Percentiles rank a stretch among this genome's conserved stretches.
These are phyloP conservation scores for Sebastes trivittatus DNA, from an alignment of 2,797 vertebrate genomes.

Conservation along the genomic window DNA sequence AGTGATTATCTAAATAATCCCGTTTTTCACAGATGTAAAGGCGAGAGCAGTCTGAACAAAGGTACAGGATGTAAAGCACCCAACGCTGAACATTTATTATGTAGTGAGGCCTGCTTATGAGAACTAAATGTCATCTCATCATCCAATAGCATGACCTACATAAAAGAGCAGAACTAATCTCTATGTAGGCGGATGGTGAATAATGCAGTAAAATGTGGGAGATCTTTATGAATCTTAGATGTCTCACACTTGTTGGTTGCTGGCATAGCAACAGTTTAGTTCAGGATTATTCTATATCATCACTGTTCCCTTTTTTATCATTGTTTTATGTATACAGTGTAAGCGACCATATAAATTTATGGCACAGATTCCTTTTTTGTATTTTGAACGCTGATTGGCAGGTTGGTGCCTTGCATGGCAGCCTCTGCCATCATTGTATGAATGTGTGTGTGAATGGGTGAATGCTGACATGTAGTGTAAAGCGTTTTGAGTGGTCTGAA, in stretches of 20 bases:
- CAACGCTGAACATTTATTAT: conserved; percentile 50
- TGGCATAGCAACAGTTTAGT: conserved; percentile 52
- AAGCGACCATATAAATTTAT: not conserved
- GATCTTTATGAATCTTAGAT: conserved; percentile 81
- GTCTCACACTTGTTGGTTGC: conserved; percentile 70
- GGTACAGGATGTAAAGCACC: conserved; percentile 41
- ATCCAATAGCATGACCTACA: conserved; percentile 82
- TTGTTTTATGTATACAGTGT: not conserved
- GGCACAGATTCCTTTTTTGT: not conserved
- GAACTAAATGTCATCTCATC: conserved; percentile 77
- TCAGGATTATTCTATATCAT: conserved; percentile 24
- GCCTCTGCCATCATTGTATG: no score
- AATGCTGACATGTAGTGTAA: no score
- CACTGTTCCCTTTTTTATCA: conserved; percentile 3
- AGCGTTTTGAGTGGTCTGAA: no score
- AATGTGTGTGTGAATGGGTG: no score
- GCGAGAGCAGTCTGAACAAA: conserved; percentile 5
- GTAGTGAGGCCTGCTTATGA: conserved; percentile 61
- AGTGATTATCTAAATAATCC: conserved; percentile 50
- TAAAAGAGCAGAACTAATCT: conserved; percentile 81
- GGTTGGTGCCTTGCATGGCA: no score
- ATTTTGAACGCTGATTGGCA: no score
- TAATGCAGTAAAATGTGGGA: conserved; percentile 83
- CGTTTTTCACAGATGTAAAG: conserved; percentile 20
- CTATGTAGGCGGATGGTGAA: conserved; percentile 80